Conservation (phyloP, 30 jellyfish, hydroid and myxozoan genomes). For the Turritopsis rubra region DNA sequence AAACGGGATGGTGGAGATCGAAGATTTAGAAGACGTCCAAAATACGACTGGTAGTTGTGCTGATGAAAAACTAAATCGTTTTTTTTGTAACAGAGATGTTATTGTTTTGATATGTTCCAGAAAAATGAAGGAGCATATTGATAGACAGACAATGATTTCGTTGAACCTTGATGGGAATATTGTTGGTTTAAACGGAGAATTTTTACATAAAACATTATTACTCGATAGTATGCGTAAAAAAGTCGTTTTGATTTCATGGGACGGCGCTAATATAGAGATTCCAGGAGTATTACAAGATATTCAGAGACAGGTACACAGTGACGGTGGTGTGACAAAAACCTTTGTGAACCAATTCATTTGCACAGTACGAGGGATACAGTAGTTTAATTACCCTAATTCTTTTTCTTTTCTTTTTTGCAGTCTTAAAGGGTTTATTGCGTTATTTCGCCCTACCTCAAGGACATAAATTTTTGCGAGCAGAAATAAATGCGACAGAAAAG, state of each 20-base stretch:
- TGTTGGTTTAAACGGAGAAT: neutral
- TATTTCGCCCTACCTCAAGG: too few species aligned
- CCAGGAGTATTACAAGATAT: neutral
- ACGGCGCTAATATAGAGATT: neutral
- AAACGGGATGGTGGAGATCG: constrained; percentile 2
- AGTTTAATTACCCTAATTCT: too few species aligned
- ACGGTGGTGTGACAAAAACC: neutral
- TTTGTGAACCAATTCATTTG: constrained; percentile 1
- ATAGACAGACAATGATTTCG: neutral
- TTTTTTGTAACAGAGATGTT: neutral
- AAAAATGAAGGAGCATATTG: neutral
- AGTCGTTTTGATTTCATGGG: constrained; percentile 3
- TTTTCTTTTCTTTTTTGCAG: too few species aligned
- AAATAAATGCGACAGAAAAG: too few species aligned
- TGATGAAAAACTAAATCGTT: neutral
- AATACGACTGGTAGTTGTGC: neutral
- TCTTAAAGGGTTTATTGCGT: too few species aligned
- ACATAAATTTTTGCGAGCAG: too few species aligned
- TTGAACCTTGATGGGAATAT: neutral
- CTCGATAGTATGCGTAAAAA: constrained; percentile 1
- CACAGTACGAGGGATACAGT: neutral
- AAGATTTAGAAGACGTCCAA: constrained; percentile 5
- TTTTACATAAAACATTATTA: neutral
- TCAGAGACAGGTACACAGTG: neutral
- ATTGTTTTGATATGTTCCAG: neutral